Percentiles rank a stretch among this genome's conserved stretches.
phyloP scores from a whole-genome alignment of 2,888 invertebrate genomes.

The Steinernema hermaphroditum region DNA sequence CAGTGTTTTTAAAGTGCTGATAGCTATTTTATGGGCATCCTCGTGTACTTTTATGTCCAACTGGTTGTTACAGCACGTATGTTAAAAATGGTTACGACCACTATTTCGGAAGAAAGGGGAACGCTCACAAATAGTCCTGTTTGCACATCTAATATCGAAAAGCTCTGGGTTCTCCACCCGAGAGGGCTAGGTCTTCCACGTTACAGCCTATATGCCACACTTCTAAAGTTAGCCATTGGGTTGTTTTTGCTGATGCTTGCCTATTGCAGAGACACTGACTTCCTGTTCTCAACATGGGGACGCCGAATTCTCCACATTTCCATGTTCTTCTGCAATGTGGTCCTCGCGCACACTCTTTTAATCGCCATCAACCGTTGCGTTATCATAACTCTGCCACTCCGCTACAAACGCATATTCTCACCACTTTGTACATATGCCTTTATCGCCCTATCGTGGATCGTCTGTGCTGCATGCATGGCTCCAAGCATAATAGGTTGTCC shows the following conservation, averaged over 20 bases:
- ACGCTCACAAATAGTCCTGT: not conserved
- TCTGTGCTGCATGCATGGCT: not conserved
- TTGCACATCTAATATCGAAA: too few species aligned
- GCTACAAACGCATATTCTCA: not conserved
- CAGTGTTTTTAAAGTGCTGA: too few species aligned
- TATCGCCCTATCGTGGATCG: not conserved
- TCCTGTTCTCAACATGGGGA: not conserved
- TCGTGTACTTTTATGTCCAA: too few species aligned
- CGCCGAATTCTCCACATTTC: not conserved
- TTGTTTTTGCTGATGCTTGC: too few species aligned
- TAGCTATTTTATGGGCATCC: too few species aligned
- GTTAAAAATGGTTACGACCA: not conserved
- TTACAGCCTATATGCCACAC: too few species aligned
- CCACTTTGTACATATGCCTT: not conserved
- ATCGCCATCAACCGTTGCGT: not conserved
- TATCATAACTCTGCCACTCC: not conserved
- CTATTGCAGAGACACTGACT: not conserved
- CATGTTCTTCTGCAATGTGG: not conserved
- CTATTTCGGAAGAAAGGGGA: too few species aligned
- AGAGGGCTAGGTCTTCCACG: too few species aligned
- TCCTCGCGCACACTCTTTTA: not conserved
- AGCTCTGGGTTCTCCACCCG: too few species aligned
- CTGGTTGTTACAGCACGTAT: not conserved
- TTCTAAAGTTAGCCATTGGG: too few species aligned
- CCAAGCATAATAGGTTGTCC: not conserved